These are phyloP conservation scores for Meleagris gallopavo DNA, from an alignment of 2,113 vertebrate genomes.

Conservation along the genomic window DNA sequence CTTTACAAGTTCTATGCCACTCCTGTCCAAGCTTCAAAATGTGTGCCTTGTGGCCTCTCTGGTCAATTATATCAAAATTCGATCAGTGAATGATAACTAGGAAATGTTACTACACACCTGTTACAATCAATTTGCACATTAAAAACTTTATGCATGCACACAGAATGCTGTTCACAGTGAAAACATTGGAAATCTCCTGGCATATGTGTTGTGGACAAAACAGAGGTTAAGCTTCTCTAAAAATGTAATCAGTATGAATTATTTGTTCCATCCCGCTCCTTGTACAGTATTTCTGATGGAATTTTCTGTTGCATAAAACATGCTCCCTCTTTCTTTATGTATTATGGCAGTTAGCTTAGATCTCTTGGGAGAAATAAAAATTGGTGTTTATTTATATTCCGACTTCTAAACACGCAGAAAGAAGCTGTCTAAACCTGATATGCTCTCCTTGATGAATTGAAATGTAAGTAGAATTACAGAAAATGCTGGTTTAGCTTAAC, in stretches of 20 bases:
- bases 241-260: neutral
- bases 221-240: neutral
- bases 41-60: neutral
- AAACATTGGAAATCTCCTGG: neutral
- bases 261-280: neutral
- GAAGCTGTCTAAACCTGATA: neutral
- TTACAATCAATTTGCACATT: neutral
- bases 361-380: constrained; percentile 29
- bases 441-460: neutral
- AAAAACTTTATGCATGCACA: neutral
- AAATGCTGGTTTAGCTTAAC: neutral
- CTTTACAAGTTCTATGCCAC: neutral
- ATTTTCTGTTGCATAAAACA: constrained; percentile 26
- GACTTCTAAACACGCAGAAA: neutral
- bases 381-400: constrained; percentile 25
- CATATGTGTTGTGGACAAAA: neutral
- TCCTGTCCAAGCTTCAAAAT: neutral
- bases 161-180: neutral
- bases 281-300: neutral
- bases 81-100: neutral
- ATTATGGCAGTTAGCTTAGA: neutral
- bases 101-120: neutral
- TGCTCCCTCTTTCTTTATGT: neutral
- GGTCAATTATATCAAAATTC: neutral
- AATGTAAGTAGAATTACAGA: neutral